phyloP scores from a whole-genome alignment of 2,113 vertebrate genomes.

The Rissa tridactyla region DNA sequence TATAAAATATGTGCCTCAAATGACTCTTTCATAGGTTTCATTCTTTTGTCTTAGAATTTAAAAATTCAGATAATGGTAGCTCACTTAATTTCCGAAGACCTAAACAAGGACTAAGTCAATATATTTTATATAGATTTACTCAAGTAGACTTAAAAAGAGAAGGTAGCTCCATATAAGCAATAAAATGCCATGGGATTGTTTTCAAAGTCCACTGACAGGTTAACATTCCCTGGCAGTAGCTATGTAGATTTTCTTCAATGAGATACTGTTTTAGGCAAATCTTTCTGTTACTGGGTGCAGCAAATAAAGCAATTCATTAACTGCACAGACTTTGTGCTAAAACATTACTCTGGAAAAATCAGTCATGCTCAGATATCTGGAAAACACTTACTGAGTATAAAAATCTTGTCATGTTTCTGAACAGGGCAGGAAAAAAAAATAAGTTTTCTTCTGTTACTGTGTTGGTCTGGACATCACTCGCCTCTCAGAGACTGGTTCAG shows the following conservation, averaged over 20 bases:
- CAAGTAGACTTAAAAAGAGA: neutral
- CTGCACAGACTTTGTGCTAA: neutral
- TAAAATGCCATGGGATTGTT: neutral
- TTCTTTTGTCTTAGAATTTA: neutral
- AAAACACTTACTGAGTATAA: neutral
- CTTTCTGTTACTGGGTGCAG: neutral
- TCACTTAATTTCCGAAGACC: neutral
- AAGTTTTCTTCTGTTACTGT: neutral
- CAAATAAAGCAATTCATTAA: neutral
- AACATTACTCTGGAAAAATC: neutral
- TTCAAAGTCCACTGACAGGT: neutral
- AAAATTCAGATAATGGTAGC: neutral
- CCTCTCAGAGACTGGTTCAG: neutral
- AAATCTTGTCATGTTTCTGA: neutral
- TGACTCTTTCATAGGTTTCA: neutral
- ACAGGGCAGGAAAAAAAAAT: neutral
- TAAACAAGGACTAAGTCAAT: neutral
- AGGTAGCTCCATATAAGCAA: neutral
- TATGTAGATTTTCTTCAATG: neutral
- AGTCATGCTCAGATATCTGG: neutral
- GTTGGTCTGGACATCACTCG: neutral
- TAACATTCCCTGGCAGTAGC: neutral
- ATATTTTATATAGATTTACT: neutral
- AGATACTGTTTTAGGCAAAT: fast-evolving
- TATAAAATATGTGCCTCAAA: neutral